Evolutionary conservation across 2,797 vertebrate genomes (phyloP), one percentile per base, ranked within the genome.

Genomic region (Lacerta agilis): DNA sequence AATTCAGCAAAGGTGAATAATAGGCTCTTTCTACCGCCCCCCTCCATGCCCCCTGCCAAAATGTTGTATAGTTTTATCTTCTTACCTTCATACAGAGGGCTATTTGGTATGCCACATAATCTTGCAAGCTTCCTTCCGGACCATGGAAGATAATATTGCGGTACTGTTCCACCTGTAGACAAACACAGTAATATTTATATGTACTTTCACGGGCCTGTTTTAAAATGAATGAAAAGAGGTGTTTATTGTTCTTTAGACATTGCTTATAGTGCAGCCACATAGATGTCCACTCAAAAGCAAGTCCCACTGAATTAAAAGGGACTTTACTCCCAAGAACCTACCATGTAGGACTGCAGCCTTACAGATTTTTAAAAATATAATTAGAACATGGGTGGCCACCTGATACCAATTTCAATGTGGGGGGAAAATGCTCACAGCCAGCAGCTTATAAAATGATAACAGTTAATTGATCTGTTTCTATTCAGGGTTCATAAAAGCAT

Each of bases 81-180:
- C 75, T 75, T 97, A 99, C 98, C 98, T 99, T 98, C 92, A 99
- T 97, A 96, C 97, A 98, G 94, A 96, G 94, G 0, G 98, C 98
- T 64, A 99, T 97, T 95, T 98, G 97, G 89, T 95, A 90, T 3
- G 97, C 98, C 85, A 99, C 95, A 91, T 98, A 97, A 91, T 98
- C 98, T 96, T 99, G 98, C 91, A 98, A 98, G 96, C 99, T 98
- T 95, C 98, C 98, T 95, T 99, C 98, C 67, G 98, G 98, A 88
- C 98, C 98, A 5, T 99, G 98, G 88, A 99, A 98, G 96, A 99
- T 98, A 78, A 99, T 97, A 92, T 97, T 99, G 45, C 94, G 98
- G 58, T 99, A 99, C 83, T 98, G 98, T 90, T 99, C 98, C 89
- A 99, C 98, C 98, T 99, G 92, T 13, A 84, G 79, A 88, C 0